Conservation (phyloP, 2,113 vertebrate species). For the Cyprinus carpio region DNA sequence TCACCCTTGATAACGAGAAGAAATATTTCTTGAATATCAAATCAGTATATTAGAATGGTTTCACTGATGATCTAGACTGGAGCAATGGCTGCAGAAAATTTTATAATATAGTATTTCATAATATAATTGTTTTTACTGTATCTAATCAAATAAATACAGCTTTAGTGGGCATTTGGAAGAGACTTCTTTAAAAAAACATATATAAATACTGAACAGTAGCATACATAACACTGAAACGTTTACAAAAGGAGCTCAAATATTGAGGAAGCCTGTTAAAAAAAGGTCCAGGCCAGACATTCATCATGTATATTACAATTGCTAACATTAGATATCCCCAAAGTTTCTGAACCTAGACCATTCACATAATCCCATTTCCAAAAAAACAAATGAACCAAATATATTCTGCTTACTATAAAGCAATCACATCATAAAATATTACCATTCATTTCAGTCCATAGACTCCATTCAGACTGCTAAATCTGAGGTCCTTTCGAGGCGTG, state of each 20-base stretch:
- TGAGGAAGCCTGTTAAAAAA: not conserved
- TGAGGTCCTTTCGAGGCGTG: constrained; percentile 3
- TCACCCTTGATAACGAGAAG: too few relatives aligned
- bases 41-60: too few relatives aligned
- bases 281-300: not conserved
- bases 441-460: constrained; percentile 10
- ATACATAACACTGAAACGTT: not conserved
- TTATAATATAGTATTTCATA: not conserved
- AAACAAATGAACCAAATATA: not conserved
- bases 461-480: not conserved
- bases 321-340: not conserved
- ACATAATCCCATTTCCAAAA: not conserved
- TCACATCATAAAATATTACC: not conserved
- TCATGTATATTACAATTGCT: not conserved
- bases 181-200: not conserved
- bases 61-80: not conserved
- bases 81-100: not conserved
- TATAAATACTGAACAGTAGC: not conserved
- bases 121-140: not conserved
- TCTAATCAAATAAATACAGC: not conserved
- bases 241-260: not conserved
- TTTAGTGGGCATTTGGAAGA: not conserved
- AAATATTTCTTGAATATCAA: too few relatives aligned
- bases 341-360: not conserved
- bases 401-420: not conserved